Base-by-base conservation (phyloP, 2,797 vertebrate species). In the Micropoecilia bifurca region DNA sequence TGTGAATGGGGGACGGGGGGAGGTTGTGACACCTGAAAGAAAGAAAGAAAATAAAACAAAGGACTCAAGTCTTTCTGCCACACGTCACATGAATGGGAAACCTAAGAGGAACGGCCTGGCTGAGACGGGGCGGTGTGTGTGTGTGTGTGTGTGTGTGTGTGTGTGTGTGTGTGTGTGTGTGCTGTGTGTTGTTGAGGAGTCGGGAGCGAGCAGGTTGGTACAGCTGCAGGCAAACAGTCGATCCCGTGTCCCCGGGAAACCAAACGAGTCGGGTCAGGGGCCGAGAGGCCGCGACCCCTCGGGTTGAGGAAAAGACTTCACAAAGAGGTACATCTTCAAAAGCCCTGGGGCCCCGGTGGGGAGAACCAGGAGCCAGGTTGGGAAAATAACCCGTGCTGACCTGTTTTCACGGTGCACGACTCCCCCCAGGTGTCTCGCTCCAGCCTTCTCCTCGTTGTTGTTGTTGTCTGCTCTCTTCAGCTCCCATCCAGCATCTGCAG, bases 221-320 rank as follows among this genome's bases (percentile, higher is more conserved):
- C 94, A 95, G 94, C 93, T 93, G 94, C 92, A 92, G 92, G 90
- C 85, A 90, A 94, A 93, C 89, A 90, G 92, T 94, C 94, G 92
- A 95, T 95, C 94, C 90, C 22, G 3, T 90, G 90, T 92, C 90
- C 90, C 48, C 85, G 81, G 89, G 94, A 94, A 93, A 90, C 92
- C 83, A 85, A 93, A 94, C 93, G 91, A 92, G 86, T 85, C 87
- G 91, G 92, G 94, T 94, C 93, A 92, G 92, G 80, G 80, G 87
- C 82, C 63, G 86, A 87, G 90, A 93, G 93, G 94, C 92, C 81
- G 7, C 33, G 90, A 94, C 94, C 92, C 77, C n/a, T 25, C 75
- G 88, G 87, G 89, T 86, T 85, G 85, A 90, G 89, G 75, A 92
- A 92, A 91, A 91, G 87, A 92, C 91, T 94, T 95, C 92, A 94